phyloP scores from a whole-genome alignment of 1,140 invertebrate species.

The Microplitis mediator region DNA sequence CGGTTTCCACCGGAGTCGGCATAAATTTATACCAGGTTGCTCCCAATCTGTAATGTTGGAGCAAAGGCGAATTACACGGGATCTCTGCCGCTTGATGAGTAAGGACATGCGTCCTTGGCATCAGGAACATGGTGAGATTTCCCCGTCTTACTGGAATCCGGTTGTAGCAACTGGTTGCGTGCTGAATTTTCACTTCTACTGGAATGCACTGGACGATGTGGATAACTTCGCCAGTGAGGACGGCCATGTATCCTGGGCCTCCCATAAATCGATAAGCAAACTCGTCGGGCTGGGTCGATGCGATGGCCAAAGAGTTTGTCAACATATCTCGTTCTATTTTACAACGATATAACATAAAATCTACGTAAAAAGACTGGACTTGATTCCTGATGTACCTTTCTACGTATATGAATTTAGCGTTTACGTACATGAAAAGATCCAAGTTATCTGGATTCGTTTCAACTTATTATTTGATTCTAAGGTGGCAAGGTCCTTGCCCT shows the following conservation, averaged over 20 bases:
- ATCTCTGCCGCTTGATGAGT: neutral
- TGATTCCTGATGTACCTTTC: slow-evolving; percentile 18
- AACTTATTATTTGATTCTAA: slow-evolving; percentile 29
- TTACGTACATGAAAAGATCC: slow-evolving; percentile 31
- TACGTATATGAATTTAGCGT: slow-evolving; percentile 28
- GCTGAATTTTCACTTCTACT: slow-evolving; percentile 11
- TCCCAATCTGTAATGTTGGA: slow-evolving; percentile 24
- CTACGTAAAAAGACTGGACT: slow-evolving; percentile 10
- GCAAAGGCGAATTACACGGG: slow-evolving; percentile 13
- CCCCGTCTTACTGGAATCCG: slow-evolving; percentile 25
- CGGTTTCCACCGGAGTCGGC: neutral
- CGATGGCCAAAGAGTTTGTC: slow-evolving; percentile 14
- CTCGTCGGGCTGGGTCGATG: slow-evolving; percentile 27
- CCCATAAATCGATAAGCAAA: slow-evolving; percentile 34
- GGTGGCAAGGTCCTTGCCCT: neutral
- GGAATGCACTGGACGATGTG: slow-evolving; percentile 34
- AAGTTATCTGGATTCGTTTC: slow-evolving; percentile 12
- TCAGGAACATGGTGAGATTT: slow-evolving; percentile 24
- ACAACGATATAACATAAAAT: neutral
- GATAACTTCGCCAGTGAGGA: slow-evolving; percentile 27
- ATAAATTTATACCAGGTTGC: neutral
- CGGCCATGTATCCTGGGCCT: slow-evolving; percentile 33
- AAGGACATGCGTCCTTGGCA: slow-evolving; percentile 29
- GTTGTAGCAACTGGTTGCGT: slow-evolving; percentile 28
- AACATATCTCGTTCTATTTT: slow-evolving; percentile 20